Conservation (phyloP, 2,797 vertebrate species). For the Falco peregrinus region DNA sequence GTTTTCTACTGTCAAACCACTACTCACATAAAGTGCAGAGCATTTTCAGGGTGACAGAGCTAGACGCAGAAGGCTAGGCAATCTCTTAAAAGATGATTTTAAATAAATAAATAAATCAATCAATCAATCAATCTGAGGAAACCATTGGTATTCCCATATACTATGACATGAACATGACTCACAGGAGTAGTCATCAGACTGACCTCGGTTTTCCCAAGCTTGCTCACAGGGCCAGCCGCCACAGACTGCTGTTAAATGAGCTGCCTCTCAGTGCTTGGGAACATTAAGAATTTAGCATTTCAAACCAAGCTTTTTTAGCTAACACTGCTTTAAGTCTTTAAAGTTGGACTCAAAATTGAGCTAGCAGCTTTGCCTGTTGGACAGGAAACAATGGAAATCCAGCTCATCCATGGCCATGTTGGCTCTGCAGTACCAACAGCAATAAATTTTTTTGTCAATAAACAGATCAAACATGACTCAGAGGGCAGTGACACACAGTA, state of each 20-base stretch:
- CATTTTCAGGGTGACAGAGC: background rate
- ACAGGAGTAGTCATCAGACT: background rate
- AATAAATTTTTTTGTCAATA: background rate
- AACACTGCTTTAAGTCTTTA: background rate
- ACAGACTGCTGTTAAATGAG: background rate
- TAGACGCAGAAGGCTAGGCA: fast-evolving
- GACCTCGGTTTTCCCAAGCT: background rate
- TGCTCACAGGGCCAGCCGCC: background rate
- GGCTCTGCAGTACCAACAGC: background rate
- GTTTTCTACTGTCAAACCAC: background rate
- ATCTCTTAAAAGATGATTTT: background rate
- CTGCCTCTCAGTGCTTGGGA: background rate
- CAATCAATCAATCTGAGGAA: background rate
- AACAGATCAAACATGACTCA: background rate
- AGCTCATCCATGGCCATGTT: background rate
- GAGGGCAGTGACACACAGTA: background rate
- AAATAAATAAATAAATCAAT: too few relatives aligned
- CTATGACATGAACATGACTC: background rate
- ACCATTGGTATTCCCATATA: fast-evolving
- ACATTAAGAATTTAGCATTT: background rate
- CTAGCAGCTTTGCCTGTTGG: background rate
- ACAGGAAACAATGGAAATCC: background rate
- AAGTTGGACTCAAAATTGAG: background rate
- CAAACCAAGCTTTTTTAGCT: background rate
- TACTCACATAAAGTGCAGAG: background rate